Evolutionary conservation across 2,888 invertebrate genomes (phyloP), one percentile per base, ranked within the genome.

Genomic region (Nysson spinosus): DNA sequence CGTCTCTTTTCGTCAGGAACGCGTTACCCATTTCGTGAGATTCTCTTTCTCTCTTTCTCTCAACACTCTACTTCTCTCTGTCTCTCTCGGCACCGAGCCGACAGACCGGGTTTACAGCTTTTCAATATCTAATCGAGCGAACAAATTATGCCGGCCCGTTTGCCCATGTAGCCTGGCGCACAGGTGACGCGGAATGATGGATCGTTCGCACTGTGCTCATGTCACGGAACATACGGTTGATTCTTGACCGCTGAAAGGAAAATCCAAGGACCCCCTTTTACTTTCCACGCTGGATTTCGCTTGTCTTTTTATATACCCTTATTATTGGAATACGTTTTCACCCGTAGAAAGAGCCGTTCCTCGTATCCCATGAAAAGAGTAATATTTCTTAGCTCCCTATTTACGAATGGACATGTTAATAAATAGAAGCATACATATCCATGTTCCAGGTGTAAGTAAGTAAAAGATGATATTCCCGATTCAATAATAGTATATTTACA

Each of bases 51-150:
- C 30, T 3, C 44, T n/a, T 26, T 9, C 26, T 43, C 28, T 12
- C 24, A n/a, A n/a, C 24, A 30, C 44, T 16, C 50, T 24, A 4
- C 37, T 24, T 37, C 16, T 26, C 26, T 26, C 37, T 26, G 37
- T 9, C 49, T 11, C 32, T 34, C 14, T 34, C 32, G 3, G 0
- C 24, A 11, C 43, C 28, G 26, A 66, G 42, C 67, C 57, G 54
- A 51, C 58, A 55, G 63, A 69, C 68, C 69, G 68, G 75, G 74
- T 74, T 73, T 70, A 68, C 74, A 56, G 61, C 77, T 75, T 77
- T 74, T 75, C 77, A 76, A 76, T 77, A 69, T 78, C 75, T 80
- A 78, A 79, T 80, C 78, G 71, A 69, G 72, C 75, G 79, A 74
- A 71, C 70, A 80, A 79, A 79, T 80, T 79, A 77, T 76, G 65